Evolutionary conservation across 30 jellyfish, hydroid and myxozoan genomes (phyloP).

Genomic region (Catostylus mosaicus): DNA sequence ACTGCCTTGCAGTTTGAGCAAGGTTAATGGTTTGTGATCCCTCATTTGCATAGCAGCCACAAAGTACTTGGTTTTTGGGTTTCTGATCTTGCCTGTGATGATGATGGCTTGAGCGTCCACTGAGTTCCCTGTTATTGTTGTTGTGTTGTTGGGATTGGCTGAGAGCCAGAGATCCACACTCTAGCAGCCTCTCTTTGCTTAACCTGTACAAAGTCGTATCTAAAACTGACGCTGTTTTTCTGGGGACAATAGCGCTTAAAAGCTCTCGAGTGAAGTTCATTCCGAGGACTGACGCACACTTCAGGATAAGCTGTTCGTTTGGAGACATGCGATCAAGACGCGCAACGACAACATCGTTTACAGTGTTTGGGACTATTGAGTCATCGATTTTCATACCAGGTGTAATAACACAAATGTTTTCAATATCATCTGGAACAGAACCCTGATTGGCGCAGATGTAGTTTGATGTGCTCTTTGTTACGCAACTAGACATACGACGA

Average conservation of each 20-base stretch:
- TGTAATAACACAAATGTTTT: conserved; percentile 66
- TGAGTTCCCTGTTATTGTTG: background rate
- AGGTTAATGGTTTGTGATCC: conserved; percentile 72
- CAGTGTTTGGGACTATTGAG: conserved; percentile 76
- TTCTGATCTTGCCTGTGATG: conserved; percentile 65
- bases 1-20: conserved; percentile 53
- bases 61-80: conserved; percentile 62
- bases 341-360: conserved; percentile 87
- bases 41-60: conserved; percentile 91
- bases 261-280: conserved; percentile 80
- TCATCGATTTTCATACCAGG: conserved; percentile 70
- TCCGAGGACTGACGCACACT: conserved; percentile 94
- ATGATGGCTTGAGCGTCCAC: conserved; percentile 29
- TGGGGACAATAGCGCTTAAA: conserved; percentile 88
- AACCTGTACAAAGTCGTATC: conserved; percentile 81
- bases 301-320: conserved; percentile 86
- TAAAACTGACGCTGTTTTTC: conserved; percentile 56
- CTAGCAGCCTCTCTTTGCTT: conserved; percentile 78
- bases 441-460: conserved; percentile 64
- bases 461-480: background rate
- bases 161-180: conserved; percentile 85
- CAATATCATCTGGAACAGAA: conserved; percentile 77
- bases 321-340: conserved; percentile 93
- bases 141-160: conserved; percentile 53
- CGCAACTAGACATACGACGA: background rate